These are phyloP conservation scores for Morpho helenor DNA, from an alignment of 2,888 invertebrate species.

Conservation along the genomic window DNA sequence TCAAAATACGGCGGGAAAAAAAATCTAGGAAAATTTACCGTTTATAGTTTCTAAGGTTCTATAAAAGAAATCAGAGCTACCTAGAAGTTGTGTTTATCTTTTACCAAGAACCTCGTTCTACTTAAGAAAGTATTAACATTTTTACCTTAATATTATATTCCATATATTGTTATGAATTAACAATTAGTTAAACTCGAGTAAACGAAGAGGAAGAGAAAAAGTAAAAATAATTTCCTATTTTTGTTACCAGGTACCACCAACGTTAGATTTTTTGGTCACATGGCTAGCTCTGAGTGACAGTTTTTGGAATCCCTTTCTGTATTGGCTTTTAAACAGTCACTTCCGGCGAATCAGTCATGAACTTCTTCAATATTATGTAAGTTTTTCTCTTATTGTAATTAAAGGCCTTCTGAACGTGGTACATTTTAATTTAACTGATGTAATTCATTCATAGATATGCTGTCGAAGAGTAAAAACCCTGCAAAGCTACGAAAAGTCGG, in stretches of 20 bases:
- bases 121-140: too few species aligned
- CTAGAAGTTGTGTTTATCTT: too few species aligned
- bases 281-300: constrained; percentile 93
- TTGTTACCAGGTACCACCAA: constrained; percentile 83
- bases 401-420: neutral
- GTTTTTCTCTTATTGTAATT: constrained; percentile 33
- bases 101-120: too few species aligned
- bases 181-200: too few species aligned
- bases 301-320: constrained; percentile 94
- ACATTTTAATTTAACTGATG: neutral
- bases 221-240: neutral
- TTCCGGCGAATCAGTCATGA: constrained; percentile 90
- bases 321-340: constrained; percentile 92
- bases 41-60: too few species aligned
- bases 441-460: constrained; percentile 50
- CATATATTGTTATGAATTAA: too few species aligned
- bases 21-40: too few species aligned
- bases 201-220: too few species aligned
- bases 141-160: too few species aligned
- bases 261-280: constrained; percentile 90
- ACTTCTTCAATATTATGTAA: constrained; percentile 86
- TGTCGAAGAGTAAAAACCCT: constrained; percentile 63
- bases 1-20: too few species aligned
- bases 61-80: too few species aligned
- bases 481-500: constrained; percentile 64